Evolutionary conservation across 2,888 invertebrate species (phyloP), one percentile per base, ranked within the genome.

Genomic region (Frankliniella fusca): DNA sequence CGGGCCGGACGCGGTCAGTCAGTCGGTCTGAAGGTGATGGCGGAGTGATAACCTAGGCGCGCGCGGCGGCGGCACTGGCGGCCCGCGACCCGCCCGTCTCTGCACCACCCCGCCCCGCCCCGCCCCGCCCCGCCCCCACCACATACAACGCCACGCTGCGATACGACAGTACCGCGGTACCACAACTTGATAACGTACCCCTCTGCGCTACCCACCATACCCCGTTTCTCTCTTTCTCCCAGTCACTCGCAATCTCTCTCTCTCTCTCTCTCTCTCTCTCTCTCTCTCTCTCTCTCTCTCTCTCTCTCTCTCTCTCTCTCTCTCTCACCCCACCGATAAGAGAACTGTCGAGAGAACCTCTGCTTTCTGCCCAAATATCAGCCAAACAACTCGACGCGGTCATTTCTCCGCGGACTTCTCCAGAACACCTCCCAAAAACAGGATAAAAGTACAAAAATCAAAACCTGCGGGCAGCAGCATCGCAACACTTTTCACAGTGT

Each of bases 171-270:
- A 15, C 20, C 54, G 18, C 54, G 54, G 54, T 20, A 15, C 54
- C 54, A 20, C 54, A 38, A 38, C 38, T 38, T 38, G 38, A 38
- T 38, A 38, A 38, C 38, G 38, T 38, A 5, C 38, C 38, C 38
- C 38, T 38, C 15, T 54, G 3, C 54, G 8, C 18, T 1, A 11
- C 54, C 54, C 15, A 50, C 50, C 80, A 82, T 80, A 80, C 82
- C n/a, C n/a, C n/a, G n/a, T n/a, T n/a, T n/a, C n/a, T n/a, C 38
- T 38, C 38, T 3, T 38, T 2, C 38, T 38, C 38, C 38, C 38
- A 38, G 38, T 82, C 82, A 81, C 80, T 83, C 82, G 82, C 82
- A 82, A 81, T 81, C 83, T 84, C 84, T 85, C 85, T 85, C 84
- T 82, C 83, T 84, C 85, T 84, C 80, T n/a, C 82, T 65, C 83